These are phyloP conservation scores for Actinostola sp. DNA, from an alignment of 92 coral and sea anemone species.

Conservation along the genomic window DNA sequence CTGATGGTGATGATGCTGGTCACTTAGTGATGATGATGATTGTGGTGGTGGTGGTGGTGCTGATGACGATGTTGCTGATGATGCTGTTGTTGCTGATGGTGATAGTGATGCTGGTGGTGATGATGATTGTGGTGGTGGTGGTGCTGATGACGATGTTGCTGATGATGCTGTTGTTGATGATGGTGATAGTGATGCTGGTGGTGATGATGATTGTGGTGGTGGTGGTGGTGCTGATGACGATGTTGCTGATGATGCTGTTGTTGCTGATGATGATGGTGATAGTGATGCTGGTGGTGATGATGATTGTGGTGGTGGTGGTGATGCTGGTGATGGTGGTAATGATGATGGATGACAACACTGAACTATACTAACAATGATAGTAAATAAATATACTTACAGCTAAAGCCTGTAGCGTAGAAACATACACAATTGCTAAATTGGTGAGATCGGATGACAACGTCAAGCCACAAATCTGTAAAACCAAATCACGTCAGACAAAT, in stretches of 20 bases:
- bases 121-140: background rate
- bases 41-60: background rate
- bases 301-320: background rate
- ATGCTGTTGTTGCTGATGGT: background rate
- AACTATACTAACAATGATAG: background rate
- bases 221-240: background rate
- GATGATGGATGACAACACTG: background rate
- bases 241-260: background rate
- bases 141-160: background rate
- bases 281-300: background rate
- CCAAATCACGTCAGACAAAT: no score
- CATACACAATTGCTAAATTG: conserved; percentile 70
- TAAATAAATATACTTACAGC: conserved; percentile 67
- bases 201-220: background rate
- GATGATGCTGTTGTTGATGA: background rate
- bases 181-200: background rate
- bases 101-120: background rate
- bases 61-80: background rate
- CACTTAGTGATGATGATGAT: background rate
- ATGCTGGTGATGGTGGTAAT: background rate
- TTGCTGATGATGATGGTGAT: background rate
- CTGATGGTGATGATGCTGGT: background rate
- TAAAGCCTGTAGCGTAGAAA: conserved; percentile 85
- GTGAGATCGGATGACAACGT: conserved; percentile 63
- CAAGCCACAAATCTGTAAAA: conserved; percentile 77